A percentile compares a stretch with the other conserved stretches of the same genome.
Evolutionary conservation across 35 echinoderm and acorn worm genomes (phyloP).

Genomic region (Lytechinus variegatus): DNA sequence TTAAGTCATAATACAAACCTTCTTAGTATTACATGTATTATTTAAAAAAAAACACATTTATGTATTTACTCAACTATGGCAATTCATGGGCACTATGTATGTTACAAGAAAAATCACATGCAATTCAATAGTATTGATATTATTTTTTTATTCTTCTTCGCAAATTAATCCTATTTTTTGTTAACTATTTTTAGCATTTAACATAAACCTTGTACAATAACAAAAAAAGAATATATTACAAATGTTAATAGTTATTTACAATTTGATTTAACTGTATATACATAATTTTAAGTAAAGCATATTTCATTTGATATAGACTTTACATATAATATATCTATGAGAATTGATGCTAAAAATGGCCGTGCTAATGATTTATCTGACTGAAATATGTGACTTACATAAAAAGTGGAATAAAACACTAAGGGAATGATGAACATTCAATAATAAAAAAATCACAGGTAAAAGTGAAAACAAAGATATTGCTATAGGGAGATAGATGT

Average conservation of each 20-base stretch:
- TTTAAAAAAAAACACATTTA: neutral
- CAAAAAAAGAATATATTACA: constrained; percentile 29
- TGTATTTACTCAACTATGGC: neutral
- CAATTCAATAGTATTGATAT: neutral
- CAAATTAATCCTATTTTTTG: neutral
- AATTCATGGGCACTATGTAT: neutral
- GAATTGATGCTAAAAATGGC: neutral
- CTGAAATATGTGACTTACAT: neutral
- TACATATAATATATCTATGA: neutral
- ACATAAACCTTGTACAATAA: neutral
- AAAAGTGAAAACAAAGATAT: neutral
- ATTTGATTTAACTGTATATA: constrained; percentile 36
- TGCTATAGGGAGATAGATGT: neutral
- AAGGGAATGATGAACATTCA: neutral
- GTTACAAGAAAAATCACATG: neutral
- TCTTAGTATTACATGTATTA: neutral
- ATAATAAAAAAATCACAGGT: neutral
- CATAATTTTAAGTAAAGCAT: constrained; percentile 31
- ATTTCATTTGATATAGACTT: constrained; percentile 22
- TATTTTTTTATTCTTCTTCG: neutral
- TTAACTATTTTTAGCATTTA: neutral
- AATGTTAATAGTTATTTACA: constrained; percentile 38
- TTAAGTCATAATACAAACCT: neutral
- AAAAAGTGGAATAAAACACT: neutral
- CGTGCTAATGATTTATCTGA: neutral